phyloP scores from a whole-genome alignment of 2,113 vertebrate species.

The Podocnemis expansa region DNA sequence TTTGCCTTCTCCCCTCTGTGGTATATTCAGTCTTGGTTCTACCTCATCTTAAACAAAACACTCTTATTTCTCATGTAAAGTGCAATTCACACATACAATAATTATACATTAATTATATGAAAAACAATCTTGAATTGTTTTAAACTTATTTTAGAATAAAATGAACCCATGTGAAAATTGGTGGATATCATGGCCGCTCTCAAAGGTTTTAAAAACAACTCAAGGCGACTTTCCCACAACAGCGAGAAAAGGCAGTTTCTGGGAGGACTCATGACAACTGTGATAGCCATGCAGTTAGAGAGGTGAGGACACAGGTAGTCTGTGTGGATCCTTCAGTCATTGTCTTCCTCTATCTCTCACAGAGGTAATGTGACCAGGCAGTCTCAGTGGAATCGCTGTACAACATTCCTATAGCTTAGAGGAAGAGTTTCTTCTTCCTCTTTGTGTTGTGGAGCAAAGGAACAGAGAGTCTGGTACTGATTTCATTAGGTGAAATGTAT shows the following conservation, averaged over 20 bases:
- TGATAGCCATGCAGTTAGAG: neutral
- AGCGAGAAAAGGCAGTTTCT: neutral
- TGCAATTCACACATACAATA: neutral
- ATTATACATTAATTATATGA: neutral
- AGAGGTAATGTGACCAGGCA: neutral
- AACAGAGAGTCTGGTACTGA: neutral
- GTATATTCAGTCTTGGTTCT: neutral
- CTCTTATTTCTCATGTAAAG: neutral
- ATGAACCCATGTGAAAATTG: neutral
- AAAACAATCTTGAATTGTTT: neutral
- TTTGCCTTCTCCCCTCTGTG: neutral
- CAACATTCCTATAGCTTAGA: neutral
- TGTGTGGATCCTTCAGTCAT: rapidly evolving
- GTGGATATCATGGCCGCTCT: neutral
- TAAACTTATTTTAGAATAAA: neutral
- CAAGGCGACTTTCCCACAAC: neutral
- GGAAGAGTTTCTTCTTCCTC: neutral
- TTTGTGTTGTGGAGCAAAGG: neutral
- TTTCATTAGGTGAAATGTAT: neutral
- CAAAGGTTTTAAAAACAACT: neutral
- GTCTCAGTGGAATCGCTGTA: neutral
- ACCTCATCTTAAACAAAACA: neutral
- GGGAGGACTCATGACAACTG: neutral
- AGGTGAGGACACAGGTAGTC: neutral
- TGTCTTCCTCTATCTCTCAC: neutral